A percentile compares a stretch with the other conserved stretches of the same genome.
Conservation (phyloP, 2,888 invertebrate species). For the Prosopocoilus inquinatus region DNA sequence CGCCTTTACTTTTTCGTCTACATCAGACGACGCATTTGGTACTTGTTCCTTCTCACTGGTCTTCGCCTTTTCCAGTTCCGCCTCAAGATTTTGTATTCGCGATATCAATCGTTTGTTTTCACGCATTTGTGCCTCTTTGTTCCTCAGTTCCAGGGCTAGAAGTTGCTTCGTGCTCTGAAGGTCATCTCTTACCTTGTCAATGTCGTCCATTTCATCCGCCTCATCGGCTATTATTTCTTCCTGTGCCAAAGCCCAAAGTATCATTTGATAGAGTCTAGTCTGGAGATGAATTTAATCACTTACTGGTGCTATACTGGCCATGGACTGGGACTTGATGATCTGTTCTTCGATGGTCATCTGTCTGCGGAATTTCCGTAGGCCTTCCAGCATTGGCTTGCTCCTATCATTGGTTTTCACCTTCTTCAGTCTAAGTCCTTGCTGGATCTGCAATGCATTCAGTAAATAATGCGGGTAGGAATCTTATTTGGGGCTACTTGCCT, state of each 20-base stretch:
- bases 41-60: not conserved
- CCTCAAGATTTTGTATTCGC: conserved; percentile 77
- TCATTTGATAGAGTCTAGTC: too few species aligned
- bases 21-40: conserved; percentile 27
- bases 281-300: conserved; percentile 19
- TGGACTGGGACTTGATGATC: conserved; percentile 78
- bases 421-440: conserved; percentile 72
- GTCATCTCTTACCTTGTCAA: conserved; percentile 86
- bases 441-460: conserved; percentile 57
- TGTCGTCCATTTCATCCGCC: conserved; percentile 86
- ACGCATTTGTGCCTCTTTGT: conserved; percentile 74
- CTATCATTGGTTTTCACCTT: conserved; percentile 80
- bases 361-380: conserved; percentile 81
- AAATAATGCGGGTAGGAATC: not conserved
- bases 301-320: conserved; percentile 57
- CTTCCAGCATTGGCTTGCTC: conserved; percentile 79
- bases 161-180: conserved; percentile 90
- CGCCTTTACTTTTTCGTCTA: conserved; percentile 43
- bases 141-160: conserved; percentile 78
- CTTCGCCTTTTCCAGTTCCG: conserved; percentile 68
- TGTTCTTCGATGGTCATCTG: conserved; percentile 90
- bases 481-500: conserved; percentile 33
- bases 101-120: conserved; percentile 82
- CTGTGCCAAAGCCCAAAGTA: conserved; percentile 19
- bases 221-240: conserved; percentile 52